These are phyloP conservation scores for Pemphredon lugubris DNA, from an alignment of 2,888 invertebrate genomes.

Conservation along the genomic window DNA sequence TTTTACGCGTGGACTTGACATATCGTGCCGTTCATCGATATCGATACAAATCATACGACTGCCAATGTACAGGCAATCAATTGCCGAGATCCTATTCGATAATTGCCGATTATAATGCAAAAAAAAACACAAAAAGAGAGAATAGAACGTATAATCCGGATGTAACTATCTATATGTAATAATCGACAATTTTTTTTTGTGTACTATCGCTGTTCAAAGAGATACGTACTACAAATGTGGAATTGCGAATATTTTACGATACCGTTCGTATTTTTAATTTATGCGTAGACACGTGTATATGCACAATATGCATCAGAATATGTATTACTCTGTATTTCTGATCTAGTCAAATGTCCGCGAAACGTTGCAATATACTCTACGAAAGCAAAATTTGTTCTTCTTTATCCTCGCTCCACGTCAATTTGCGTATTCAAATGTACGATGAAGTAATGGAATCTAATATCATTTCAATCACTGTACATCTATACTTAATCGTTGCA, in stretches of 20 bases:
- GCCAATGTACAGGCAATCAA: constrained; percentile 41
- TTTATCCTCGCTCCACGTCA: constrained; percentile 1
- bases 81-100: constrained; percentile 23
- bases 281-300: constrained; percentile 42
- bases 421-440: not conserved
- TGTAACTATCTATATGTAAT: constrained; percentile 17
- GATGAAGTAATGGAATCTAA: too few species aligned
- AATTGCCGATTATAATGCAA: constrained; percentile 21
- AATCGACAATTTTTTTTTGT: constrained; percentile 27
- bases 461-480: too few species aligned
- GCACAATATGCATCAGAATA: constrained; percentile 49
- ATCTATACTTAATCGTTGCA: too few species aligned
- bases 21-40: constrained; percentile 17
- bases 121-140: not conserved
- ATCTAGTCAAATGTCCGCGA: constrained; percentile 77
- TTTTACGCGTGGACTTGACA: constrained; percentile 55
- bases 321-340: constrained; percentile 63
- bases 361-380: constrained; percentile 73
- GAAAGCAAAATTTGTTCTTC: constrained; percentile 35
- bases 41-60: constrained; percentile 38
- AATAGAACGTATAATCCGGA: constrained; percentile 8
- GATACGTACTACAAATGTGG: constrained; percentile 12
- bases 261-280: constrained; percentile 38
- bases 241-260: constrained; percentile 22
- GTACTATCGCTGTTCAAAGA: constrained; percentile 9